phyloP scores from a whole-genome alignment of 2,113 vertebrate genomes.

The Crotalus horridus region DNA sequence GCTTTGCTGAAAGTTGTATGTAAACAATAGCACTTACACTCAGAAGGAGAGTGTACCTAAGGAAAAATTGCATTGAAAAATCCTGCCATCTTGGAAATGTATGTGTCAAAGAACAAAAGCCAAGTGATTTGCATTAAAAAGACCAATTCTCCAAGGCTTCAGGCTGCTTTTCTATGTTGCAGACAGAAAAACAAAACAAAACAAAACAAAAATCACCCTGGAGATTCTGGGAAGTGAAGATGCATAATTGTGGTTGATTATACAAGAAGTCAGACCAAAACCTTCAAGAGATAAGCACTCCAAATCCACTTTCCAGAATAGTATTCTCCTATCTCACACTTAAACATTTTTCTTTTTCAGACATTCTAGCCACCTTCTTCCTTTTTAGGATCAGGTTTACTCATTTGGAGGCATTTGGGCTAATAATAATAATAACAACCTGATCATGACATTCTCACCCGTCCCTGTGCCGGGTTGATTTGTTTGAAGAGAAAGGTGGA shows the following conservation, averaged over 20 bases:
- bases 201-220: background rate
- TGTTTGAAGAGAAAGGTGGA: background rate
- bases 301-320: background rate
- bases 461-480: background rate
- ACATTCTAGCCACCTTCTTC: background rate
- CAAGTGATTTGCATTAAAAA: background rate
- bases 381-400: background rate
- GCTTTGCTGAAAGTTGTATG: background rate
- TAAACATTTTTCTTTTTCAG: background rate
- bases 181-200: background rate
- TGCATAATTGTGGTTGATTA: background rate
- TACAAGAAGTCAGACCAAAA: background rate
- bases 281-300: background rate
- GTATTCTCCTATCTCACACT: background rate
- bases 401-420: background rate
- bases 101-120: background rate
- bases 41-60: background rate
- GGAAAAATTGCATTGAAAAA: background rate
- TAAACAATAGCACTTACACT: background rate
- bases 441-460: background rate
- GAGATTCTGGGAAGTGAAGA: background rate
- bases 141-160: background rate
- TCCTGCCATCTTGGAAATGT: background rate
- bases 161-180: background rate
- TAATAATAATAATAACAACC: background rate